These are phyloP conservation scores for Dermochelys coriacea DNA, from an alignment of 2,797 vertebrate genomes.

Conservation along the genomic window DNA sequence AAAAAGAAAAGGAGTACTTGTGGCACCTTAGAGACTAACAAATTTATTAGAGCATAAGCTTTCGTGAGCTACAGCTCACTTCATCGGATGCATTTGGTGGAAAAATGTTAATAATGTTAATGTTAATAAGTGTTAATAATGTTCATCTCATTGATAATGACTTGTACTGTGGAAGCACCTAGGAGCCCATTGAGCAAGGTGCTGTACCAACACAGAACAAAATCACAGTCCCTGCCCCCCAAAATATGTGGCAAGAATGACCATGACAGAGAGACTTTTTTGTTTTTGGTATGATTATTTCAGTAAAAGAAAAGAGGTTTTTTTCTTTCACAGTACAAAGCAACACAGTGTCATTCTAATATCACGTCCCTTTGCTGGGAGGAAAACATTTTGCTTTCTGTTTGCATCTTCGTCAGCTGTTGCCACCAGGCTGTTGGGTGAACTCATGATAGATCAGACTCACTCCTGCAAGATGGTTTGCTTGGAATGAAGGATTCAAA, in stretches of 20 bases:
- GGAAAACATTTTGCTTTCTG: constrained; percentile 23
- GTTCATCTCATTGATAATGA: background rate
- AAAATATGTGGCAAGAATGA: fast-evolving
- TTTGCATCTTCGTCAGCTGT: constrained; percentile 52
- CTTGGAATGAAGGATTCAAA: background rate
- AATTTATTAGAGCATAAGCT: too few species aligned
- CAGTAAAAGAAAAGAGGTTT: background rate
- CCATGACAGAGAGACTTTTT: background rate
- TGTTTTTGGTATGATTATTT: background rate
- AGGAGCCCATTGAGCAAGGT: background rate
- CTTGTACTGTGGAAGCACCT: background rate
- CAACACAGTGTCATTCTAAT: background rate
- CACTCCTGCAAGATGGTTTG: constrained; percentile 30
- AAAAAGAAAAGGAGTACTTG: too few species aligned
- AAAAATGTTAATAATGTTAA: too few species aligned
- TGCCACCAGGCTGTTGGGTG: constrained; percentile 4
- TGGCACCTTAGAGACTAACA: too few species aligned
- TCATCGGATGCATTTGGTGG: too few species aligned
- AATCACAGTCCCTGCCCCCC: background rate
- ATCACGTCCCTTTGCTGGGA: background rate
- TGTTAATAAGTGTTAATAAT: too few species aligned
- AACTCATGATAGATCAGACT: constrained; percentile 34
- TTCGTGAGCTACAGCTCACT: too few species aligned
- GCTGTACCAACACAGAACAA: background rate
- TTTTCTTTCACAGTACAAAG: background rate